phyloP scores from a whole-genome alignment of 2,888 invertebrate species.

The Catocala sponsa region DNA sequence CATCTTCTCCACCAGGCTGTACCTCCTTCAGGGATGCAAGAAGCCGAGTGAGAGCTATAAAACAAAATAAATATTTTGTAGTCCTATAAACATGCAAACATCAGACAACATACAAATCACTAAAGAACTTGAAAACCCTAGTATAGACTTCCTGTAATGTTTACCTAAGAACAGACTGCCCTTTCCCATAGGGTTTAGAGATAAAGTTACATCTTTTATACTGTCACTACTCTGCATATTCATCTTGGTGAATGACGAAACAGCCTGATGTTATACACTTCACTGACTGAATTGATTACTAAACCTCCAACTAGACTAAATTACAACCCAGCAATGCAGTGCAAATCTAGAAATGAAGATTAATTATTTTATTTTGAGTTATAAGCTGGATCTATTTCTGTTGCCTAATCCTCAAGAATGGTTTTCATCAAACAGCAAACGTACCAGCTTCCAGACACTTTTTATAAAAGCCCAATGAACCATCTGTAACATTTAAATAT shows the following conservation, averaged over 20 bases:
- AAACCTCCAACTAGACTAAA: no score
- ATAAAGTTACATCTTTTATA: constrained; percentile 1
- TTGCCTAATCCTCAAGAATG: no score
- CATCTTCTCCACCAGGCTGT: constrained; percentile 94
- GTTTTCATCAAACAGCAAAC: no score
- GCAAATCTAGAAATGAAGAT: constrained; percentile 4
- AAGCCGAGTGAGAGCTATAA: constrained; percentile 93
- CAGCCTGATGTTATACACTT: neutral
- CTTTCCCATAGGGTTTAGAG: constrained; percentile 5
- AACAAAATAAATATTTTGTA: constrained; percentile 1
- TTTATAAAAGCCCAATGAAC: no score
- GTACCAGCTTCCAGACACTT: no score
- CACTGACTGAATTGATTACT: no score
- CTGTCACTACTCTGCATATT: neutral
- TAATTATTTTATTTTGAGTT: neutral
- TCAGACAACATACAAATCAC: neutral
- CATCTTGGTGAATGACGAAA: neutral
- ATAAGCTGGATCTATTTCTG: no score
- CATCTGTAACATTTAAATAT: no score
- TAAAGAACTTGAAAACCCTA: neutral
- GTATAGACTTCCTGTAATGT: neutral
- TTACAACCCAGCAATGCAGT: constrained; percentile 8
- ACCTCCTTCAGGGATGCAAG: constrained; percentile 95
- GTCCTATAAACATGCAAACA: no score
- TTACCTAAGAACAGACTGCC: constrained; percentile 6